Base-by-base conservation (phyloP, 2,113 vertebrate genomes). In the Sinocyclocheilus anophthalmus region DNA sequence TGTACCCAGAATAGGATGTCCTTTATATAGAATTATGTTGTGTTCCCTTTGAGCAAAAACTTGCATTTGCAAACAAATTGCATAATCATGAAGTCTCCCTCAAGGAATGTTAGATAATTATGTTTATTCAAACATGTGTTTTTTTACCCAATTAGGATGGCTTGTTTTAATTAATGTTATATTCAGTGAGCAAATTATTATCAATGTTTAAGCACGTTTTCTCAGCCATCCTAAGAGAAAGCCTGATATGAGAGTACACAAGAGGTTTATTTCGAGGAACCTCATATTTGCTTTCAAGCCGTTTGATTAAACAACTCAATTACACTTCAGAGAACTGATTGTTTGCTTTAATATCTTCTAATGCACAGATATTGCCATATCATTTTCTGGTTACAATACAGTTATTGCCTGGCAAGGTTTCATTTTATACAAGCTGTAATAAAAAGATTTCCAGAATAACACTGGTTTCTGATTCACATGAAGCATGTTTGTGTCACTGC, bases 291-390 rank as follows among this genome's bases (percentile, higher is more conserved):
- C 61, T 11, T 26, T 11, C 6, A 7, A 26, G 14, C 45, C 26
- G 30, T 70, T 82, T 22, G 24, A 70, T 48, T 48, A 48, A 24
- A 16, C n/a, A 45, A 30, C 42, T 30, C 3, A 65, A 42, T 76
- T 76, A 76, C 73, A 16, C 73, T 75, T 48, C 39, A 75, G 72
- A 75, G 72, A 48, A 9, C 39, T 1, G 73, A 76, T 50, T 76
- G 73, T 65, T 63, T 81, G 78, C 78, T 65, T 18, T 65, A 61
- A 37, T 37, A 65, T 65, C 78, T 45, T 81, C 37, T 63, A 39
- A 42, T 61, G 77, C 33, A 16, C 77, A 65, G 1, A 81, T 81
- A 65, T 45, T 45, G 59, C 37, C 7, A 9, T 13, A 42, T 81
- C 13, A 42, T 65, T 65, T 53, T 78, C 26, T n/a, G 11, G 3